Evolutionary conservation across 1,140 invertebrate genomes (phyloP), one percentile per base, ranked within the genome.

Genomic region (Drosophila repletoides): DNA sequence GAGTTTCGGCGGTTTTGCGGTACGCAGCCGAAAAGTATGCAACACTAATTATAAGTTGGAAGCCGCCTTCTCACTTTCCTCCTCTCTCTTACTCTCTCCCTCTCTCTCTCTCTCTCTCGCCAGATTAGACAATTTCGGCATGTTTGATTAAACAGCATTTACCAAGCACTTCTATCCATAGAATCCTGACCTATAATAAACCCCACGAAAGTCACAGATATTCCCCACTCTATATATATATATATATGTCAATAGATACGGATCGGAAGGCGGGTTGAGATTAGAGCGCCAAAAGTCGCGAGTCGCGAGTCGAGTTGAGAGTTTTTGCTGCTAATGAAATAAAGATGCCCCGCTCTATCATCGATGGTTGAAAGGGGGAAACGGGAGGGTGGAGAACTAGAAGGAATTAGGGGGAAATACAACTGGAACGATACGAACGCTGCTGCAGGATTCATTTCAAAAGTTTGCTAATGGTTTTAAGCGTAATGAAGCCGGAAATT

Each of bases 401-500:
- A 15, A 17, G 22, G 4, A 48, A 9, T 4, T 10, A 2, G 34
- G 6, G 46, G 10, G 24, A 15, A 49, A 21, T 21, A n/a, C n/a
- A n/a, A n/a, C n/a, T n/a, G 17, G 24, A 56, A 29, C 14, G 14
- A 21, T 56, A 7, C 29, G 10, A 51, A 22, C 22, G 31, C 58
- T 61, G 36, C 38, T 38, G 14, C 29, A 51, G 58, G 58, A 72
- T 68, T 72, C 67, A 64, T 75, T 84, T 72, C 55, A 46, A 69
- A 84, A 84, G 72, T 86, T 86, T 79, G 61, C 72, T 86, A 86
- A 79, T 79, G 72, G 65, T 52, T 84, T 77, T 72, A 70, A 77
- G 73, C 73, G 71, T 79, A 79, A 79, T 84, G 80, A 86, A 86
- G 74, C 71, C 71, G 80, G 80, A 79, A 84, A 86, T 84, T 79